Evolutionary conservation across 2,888 invertebrate species (phyloP).

Genomic region (Creontiades dilutus): DNA sequence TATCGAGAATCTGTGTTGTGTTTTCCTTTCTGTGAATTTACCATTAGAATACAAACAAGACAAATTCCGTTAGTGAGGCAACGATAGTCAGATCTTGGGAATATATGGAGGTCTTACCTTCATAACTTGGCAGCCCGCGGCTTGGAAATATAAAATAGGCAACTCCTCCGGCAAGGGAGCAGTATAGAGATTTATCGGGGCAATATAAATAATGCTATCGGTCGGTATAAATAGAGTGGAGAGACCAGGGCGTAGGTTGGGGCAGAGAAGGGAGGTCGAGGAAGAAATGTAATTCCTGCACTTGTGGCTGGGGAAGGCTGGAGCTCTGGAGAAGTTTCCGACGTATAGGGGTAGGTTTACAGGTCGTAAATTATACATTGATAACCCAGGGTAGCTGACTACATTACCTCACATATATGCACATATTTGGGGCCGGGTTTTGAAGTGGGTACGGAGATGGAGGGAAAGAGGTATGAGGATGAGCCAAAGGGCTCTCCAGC

Average conservation of each 20-base stretch:
- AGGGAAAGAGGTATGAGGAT: constrained; percentile 50
- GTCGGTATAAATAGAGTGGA: constrained; percentile 54
- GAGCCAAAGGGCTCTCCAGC: constrained; percentile 48
- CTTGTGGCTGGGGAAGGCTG: constrained; percentile 49
- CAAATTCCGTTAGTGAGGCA: constrained; percentile 11
- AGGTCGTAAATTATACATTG: constrained; percentile 66
- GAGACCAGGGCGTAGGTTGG: constrained; percentile 38
- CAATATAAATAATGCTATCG: constrained; percentile 66
- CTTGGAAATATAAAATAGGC: constrained; percentile 53
- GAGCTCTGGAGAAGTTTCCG: constrained; percentile 37
- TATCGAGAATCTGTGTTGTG: background rate
- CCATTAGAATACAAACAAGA: background rate
- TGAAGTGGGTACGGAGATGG: constrained; percentile 54
- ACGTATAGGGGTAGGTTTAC: constrained; percentile 50
- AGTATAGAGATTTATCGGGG: constrained; percentile 61
- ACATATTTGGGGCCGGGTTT: constrained; percentile 58
- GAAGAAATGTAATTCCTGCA: constrained; percentile 54
- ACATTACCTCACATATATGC: constrained; percentile 68
- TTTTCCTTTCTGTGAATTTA: background rate
- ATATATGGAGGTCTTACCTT: constrained; percentile 19
- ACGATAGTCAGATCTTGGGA: constrained; percentile 21
- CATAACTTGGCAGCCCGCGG: constrained; percentile 40
- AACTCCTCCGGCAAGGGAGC: constrained; percentile 33
- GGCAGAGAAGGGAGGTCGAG: constrained; percentile 1
- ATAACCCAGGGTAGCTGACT: constrained; percentile 66